Percentiles rank a stretch among this genome's conserved stretches.
phyloP scores from a whole-genome alignment of 2,888 invertebrate species.

The Microctonus hyperodae region DNA sequence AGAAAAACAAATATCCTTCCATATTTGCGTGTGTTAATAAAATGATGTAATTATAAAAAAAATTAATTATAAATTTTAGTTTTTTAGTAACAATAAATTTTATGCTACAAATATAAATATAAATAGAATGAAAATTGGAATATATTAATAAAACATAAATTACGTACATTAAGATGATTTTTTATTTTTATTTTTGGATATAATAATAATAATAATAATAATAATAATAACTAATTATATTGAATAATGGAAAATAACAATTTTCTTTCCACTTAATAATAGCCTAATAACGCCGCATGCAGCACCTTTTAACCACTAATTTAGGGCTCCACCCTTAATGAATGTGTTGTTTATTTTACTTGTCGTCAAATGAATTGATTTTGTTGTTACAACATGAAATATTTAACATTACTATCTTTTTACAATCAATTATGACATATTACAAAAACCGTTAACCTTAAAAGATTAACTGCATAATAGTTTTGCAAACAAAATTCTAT shows the following conservation, averaged over 20 bases:
- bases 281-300: constrained; percentile 43
- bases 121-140: no score
- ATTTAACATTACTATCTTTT: constrained; percentile 25
- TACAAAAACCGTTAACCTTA: neutral
- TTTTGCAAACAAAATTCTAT: neutral
- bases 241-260: constrained; percentile 41
- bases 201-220: constrained; percentile 29
- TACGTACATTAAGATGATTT: constrained; percentile 3
- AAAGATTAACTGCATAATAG: neutral
- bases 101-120: no score
- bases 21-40: no score
- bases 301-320: constrained; percentile 31
- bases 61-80: no score
- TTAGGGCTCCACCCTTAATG: constrained; percentile 47
- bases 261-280: constrained; percentile 38
- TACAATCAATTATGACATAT: neutral
- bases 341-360: constrained; percentile 26
- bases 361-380: constrained; percentile 33
- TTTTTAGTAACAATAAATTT: no score
- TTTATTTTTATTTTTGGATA: constrained; percentile 30
- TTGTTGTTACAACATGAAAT: constrained; percentile 39
- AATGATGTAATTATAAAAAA: no score
- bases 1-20: no score
- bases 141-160: neutral
- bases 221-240: constrained; percentile 38